Evolutionary conservation across 2,797 vertebrate genomes (phyloP).

Genomic region (Amphiprion clarkii): DNA sequence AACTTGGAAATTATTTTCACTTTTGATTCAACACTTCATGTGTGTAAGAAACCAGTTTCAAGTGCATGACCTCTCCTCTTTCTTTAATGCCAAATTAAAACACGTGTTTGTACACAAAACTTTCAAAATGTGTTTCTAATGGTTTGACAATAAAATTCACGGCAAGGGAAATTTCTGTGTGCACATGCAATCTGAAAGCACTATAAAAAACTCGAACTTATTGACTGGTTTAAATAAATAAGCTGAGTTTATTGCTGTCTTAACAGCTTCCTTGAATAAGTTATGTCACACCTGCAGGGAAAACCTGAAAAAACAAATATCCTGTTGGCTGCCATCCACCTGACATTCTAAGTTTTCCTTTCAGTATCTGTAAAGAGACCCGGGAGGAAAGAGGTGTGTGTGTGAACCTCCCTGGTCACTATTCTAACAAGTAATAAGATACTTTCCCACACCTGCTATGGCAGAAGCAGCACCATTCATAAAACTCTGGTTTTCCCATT

Average conservation of each 20-base stretch:
- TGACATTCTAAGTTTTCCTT: constrained; percentile 7
- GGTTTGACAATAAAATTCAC: too few species aligned
- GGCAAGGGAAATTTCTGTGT: background rate
- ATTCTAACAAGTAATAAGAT: constrained; percentile 53
- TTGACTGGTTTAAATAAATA: background rate
- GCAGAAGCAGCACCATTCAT: constrained; percentile 37
- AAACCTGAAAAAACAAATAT: background rate
- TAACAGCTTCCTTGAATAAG: background rate
- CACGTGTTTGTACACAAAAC: background rate
- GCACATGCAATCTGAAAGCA: too few species aligned
- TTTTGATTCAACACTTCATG: constrained; percentile 7
- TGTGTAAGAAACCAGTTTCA: background rate
- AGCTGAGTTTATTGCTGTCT: background rate
- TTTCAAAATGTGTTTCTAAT: too few species aligned
- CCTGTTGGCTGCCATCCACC: background rate
- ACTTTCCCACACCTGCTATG: constrained; percentile 8
- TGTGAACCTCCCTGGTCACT: constrained; percentile 40
- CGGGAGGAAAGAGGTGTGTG: constrained; percentile 10
- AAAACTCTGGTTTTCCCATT: constrained; percentile 33
- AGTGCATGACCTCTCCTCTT: background rate
- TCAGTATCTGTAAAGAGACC: constrained; percentile 4
- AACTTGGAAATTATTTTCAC: background rate
- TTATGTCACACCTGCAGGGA: background rate
- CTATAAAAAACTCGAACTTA: too few species aligned
- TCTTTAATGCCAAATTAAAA: constrained; percentile 1